Evolutionary conservation across 2,113 vertebrate genomes (phyloP).

Genomic region (Mixornis gularis): DNA sequence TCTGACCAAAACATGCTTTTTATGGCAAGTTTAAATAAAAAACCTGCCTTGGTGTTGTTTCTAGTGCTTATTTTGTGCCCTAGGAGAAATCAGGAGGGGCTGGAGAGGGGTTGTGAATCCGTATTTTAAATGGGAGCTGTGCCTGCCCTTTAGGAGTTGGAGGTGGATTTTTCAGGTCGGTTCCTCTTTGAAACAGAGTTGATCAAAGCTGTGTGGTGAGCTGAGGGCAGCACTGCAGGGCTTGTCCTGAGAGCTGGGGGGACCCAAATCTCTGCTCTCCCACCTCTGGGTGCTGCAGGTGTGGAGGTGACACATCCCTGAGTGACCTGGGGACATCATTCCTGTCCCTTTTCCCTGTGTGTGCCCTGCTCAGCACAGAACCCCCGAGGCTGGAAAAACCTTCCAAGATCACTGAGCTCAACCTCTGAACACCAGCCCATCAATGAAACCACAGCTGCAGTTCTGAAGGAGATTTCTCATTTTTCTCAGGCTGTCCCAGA

Average conservation of each 20-base stretch:
- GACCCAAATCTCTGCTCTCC: neutral
- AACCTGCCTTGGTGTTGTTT: neutral
- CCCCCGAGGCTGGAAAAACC: rapidly evolving
- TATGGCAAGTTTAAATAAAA: neutral
- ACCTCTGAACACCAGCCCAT: rapidly evolving
- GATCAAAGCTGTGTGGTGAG: rapidly evolving
- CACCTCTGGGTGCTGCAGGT: neutral
- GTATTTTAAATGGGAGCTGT: neutral
- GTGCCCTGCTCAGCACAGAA: rapidly evolving
- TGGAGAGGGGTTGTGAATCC: neutral
- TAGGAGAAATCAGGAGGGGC: neutral
- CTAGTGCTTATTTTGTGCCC: rapidly evolving
- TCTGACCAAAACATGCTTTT: neutral
- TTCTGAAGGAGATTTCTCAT: neutral
- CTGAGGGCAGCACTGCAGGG: neutral
- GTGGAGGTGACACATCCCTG: neutral
- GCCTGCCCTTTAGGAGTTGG: neutral
- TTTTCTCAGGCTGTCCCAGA: neutral
- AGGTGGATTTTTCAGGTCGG: neutral
- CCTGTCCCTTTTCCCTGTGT: rapidly evolving
- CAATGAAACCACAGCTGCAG: rapidly evolving
- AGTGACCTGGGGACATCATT: rapidly evolving
- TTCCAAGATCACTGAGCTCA: rapidly evolving
- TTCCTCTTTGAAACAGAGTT: neutral
- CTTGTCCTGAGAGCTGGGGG: rapidly evolving